Evolutionary conservation across 2,888 invertebrate genomes (phyloP).

Genomic region (Drosophila testacea): DNA sequence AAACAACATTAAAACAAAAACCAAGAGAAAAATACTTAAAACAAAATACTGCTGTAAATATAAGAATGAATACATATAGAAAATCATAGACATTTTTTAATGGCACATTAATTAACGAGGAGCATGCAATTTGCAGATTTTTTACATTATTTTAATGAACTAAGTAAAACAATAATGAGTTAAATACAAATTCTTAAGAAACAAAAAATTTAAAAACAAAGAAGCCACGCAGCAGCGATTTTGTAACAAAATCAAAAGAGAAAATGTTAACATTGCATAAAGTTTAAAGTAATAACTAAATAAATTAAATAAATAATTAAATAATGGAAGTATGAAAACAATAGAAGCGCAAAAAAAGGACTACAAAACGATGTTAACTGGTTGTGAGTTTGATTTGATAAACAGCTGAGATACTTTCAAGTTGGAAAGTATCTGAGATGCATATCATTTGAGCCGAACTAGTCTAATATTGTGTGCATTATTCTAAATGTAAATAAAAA

Average conservation of each 20-base stretch:
- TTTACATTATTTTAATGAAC: slow-evolving; percentile 77
- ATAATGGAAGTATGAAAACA: slow-evolving; percentile 31
- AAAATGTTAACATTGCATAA: slow-evolving; percentile 78
- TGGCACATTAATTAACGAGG: slow-evolving; percentile 74
- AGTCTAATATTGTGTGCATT: slow-evolving; percentile 79
- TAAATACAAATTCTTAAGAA: slow-evolving; percentile 46
- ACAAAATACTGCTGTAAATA: slow-evolving; percentile 76
- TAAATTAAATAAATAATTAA: slow-evolving; percentile 31
- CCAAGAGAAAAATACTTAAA: slow-evolving; percentile 31
- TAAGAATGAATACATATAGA: slow-evolving; percentile 81
- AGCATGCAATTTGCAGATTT: slow-evolving; percentile 76
- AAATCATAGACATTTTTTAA: slow-evolving; percentile 78
- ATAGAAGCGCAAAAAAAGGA: slow-evolving; percentile 52
- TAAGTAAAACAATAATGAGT: slow-evolving; percentile 68
- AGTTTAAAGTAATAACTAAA: slow-evolving; percentile 43
- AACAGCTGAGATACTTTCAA: slow-evolving; percentile 52
- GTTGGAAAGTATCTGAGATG: slow-evolving; percentile 51
- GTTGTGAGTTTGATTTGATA: slow-evolving; percentile 70
- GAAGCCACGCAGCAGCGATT: slow-evolving; percentile 58
- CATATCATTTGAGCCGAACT: slow-evolving; percentile 62
- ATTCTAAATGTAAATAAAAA: slow-evolving; percentile 81
- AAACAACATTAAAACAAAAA: slow-evolving; percentile 25
- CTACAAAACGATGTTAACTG: slow-evolving; percentile 67
- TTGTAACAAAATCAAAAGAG: slow-evolving; percentile 79
- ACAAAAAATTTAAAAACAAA: slow-evolving; percentile 28